A percentile compares a stretch with the other conserved stretches of the same genome.
These are phyloP conservation scores for Rallus limicola DNA, from an alignment of 2,113 vertebrate species.

Conservation along the genomic window DNA sequence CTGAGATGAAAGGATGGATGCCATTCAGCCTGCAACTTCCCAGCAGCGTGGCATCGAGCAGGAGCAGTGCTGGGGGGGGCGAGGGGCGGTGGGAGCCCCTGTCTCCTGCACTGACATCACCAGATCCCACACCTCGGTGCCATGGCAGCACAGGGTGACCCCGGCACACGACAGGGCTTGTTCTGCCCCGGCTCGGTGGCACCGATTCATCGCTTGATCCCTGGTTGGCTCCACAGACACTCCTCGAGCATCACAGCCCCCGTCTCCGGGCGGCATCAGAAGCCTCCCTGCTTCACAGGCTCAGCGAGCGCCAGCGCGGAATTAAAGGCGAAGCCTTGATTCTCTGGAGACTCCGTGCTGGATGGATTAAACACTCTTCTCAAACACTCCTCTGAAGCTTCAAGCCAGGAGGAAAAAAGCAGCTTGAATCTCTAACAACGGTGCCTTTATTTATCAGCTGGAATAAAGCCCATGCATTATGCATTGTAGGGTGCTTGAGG, in stretches of 20 bases:
- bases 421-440: background rate
- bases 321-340: background rate
- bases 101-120: accelerated
- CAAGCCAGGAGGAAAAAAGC: background rate
- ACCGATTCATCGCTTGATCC: accelerated
- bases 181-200: background rate
- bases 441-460: background rate
- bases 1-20: background rate
- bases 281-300: background rate
- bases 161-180: accelerated
- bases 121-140: background rate
- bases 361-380: background rate
- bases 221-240: accelerated
- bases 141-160: background rate
- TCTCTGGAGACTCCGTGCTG: background rate
- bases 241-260: background rate
- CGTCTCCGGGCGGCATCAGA: background rate
- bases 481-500: background rate
- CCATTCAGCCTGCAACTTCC: accelerated
- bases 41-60: accelerated
- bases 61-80: accelerated
- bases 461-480: background rate
- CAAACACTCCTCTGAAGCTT: background rate
- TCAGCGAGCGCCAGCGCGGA: background rate
- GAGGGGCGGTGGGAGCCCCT: accelerated